Evolutionary conservation across 1,140 invertebrate species (phyloP).

Genomic region (Trypoxylus dichotomus): DNA sequence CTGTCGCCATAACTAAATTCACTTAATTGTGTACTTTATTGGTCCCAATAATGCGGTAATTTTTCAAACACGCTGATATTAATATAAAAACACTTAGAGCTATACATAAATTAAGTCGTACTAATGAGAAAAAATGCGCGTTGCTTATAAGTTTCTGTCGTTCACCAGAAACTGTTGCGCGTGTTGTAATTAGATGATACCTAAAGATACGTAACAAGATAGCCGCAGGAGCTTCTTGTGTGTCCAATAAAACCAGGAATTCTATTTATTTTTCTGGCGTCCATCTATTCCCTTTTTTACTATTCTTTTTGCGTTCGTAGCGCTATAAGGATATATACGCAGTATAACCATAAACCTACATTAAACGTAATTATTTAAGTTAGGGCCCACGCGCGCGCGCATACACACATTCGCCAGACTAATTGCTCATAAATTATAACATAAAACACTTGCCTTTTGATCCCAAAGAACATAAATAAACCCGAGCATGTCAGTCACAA

Average conservation of each 20-base stretch:
- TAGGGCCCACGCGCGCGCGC: conserved; percentile 30
- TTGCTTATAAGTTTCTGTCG: too few relatives aligned
- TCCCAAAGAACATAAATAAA: conserved; percentile 48
- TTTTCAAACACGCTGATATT: too few relatives aligned
- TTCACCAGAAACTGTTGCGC: too few relatives aligned
- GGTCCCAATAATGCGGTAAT: too few relatives aligned
- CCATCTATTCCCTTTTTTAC: conserved; percentile 11
- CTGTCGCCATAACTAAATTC: too few relatives aligned
- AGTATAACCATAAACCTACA: conserved; percentile 37
- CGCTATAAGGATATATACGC: not conserved
- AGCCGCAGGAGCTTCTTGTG: not conserved
- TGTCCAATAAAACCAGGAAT: not conserved
- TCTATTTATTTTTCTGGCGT: not conserved
- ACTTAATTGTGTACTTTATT: too few relatives aligned
- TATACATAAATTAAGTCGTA: too few relatives aligned
- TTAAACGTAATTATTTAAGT: conserved; percentile 48
- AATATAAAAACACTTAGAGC: too few relatives aligned
- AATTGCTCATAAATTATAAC: conserved; percentile 45
- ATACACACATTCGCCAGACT: conserved; percentile 36
- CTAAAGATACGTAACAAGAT: not conserved
- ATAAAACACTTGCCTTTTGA: conserved; percentile 50
- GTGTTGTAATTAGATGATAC: too few relatives aligned
- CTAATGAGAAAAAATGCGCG: not conserved
- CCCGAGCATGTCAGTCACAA: conserved; percentile 45
- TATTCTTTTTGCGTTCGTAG: conserved; percentile 20